Percentiles rank a stretch among this genome's conserved stretches.
Conservation (phyloP, 2,797 vertebrate species). For the Aphelocoma californica region DNA sequence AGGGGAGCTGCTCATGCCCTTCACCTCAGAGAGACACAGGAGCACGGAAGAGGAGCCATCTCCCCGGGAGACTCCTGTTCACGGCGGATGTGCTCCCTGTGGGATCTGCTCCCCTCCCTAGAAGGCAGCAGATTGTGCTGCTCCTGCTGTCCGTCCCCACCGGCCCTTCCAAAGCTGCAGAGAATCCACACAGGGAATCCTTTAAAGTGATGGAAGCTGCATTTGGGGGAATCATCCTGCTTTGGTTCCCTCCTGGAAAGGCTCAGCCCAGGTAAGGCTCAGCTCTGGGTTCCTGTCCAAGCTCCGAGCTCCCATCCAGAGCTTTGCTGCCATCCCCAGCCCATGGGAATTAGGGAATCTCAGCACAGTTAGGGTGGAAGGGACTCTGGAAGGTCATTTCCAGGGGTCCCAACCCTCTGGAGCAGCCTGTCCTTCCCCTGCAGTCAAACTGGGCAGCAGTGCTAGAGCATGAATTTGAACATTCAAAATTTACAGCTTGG, state of each 20-base stretch:
- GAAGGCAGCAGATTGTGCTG: background rate
- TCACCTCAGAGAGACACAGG: slow-evolving; percentile 30
- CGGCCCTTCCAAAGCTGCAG: background rate
- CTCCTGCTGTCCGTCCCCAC: background rate
- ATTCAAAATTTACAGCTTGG: background rate
- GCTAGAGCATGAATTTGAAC: background rate
- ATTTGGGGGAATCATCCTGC: background rate
- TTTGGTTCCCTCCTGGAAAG: background rate
- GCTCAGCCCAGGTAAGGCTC: background rate
- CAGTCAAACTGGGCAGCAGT: background rate
- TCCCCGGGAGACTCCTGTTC: background rate
- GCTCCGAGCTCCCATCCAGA: background rate
- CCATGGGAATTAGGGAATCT: background rate
- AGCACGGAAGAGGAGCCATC: background rate
- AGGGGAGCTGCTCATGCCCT: slow-evolving; percentile 63
- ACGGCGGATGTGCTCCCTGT: background rate
- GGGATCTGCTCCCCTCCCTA: background rate
- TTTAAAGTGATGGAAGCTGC: background rate
- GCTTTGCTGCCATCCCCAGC: background rate
- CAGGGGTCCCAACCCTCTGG: background rate
- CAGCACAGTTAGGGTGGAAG: background rate
- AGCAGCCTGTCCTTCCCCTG: background rate
- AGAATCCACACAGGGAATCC: background rate
- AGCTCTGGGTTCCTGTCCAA: background rate
- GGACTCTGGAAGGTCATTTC: background rate